Percentiles rank a stretch among this genome's conserved stretches.
Evolutionary conservation across 30 jellyfish, hydroid and myxozoan genomes (phyloP).

Genomic region (Rhopilema esculentum): DNA sequence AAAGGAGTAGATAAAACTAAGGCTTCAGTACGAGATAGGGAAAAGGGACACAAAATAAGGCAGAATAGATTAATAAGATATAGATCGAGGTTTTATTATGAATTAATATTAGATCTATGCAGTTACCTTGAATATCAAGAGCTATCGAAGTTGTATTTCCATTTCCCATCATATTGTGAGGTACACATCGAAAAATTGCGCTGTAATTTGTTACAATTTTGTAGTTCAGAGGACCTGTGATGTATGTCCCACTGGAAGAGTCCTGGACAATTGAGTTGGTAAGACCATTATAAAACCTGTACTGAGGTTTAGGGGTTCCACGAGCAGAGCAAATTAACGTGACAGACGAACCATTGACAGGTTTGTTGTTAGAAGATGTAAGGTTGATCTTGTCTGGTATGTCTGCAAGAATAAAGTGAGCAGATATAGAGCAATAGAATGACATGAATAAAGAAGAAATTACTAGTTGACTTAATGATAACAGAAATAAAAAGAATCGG

Average conservation of each 20-base stretch:
- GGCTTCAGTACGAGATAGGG: no score
- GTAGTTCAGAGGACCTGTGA: neutral
- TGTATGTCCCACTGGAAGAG: neutral
- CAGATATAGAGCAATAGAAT: no score
- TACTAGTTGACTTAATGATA: no score
- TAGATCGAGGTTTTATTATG: no score
- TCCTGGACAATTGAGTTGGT: neutral
- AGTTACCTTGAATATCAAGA: constrained; percentile 23
- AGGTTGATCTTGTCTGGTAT: constrained; percentile 20
- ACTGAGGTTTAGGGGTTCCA: constrained; percentile 34
- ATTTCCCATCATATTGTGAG: constrained; percentile 12
- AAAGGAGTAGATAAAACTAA: no score
- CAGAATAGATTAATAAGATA: no score
- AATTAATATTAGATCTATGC: no score
- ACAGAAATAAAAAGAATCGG: neutral
- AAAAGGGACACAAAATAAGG: no score
- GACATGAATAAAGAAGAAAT: no score
- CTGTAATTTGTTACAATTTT: neutral
- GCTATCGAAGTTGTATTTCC: neutral
- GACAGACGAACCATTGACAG: constrained; percentile 35
- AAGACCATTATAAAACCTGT: constrained; percentile 6
- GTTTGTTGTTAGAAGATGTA: constrained; percentile 14
- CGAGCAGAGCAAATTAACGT: constrained; percentile 37
- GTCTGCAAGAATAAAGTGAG: constrained; percentile 23
- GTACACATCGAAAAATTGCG: constrained; percentile 18